Evolutionary conservation across 2,113 vertebrate genomes (phyloP).

Genomic region (Tenebrosternarchus preto): DNA sequence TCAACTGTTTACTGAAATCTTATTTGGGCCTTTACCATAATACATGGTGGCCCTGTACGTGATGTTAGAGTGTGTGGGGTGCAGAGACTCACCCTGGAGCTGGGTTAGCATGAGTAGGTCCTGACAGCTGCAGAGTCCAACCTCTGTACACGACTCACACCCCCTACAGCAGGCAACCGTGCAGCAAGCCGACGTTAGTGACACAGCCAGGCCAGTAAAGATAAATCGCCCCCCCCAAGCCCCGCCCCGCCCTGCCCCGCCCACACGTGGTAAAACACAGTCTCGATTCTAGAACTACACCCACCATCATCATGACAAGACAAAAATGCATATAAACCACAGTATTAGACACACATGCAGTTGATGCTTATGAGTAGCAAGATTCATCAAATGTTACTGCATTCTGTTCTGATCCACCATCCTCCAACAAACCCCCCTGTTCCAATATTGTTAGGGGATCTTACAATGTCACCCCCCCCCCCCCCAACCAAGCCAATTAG

Average conservation of each 20-base stretch:
- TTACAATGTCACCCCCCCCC: too few species aligned
- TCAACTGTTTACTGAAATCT: background rate
- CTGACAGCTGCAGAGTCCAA: constrained; percentile 95
- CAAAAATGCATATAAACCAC: background rate
- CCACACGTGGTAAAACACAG: background rate
- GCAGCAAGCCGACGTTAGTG: background rate
- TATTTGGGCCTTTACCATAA: background rate
- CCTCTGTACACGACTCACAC: constrained; percentile 81
- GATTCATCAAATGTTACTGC: too few species aligned
- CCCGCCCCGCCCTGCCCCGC: background rate
- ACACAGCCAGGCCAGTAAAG: background rate
- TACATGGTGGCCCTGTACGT: background rate
- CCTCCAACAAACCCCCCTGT: too few species aligned
- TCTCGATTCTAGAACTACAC: background rate
- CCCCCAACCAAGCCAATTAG: too few species aligned
- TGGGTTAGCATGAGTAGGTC: constrained; percentile 96
- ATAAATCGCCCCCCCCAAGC: background rate
- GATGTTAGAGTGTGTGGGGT: background rate
- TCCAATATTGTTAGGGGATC: too few species aligned
- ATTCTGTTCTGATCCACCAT: too few species aligned
- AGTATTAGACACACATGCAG: too few species aligned
- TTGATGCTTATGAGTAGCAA: too few species aligned
- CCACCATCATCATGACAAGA: background rate
- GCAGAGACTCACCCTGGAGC: constrained; percentile 66
- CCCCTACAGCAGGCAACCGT: constrained; percentile 31